A percentile compares a stretch with the other conserved stretches of the same genome.
Evolutionary conservation across 2,888 invertebrate genomes (phyloP).

Genomic region (Agrotis exclamationis): DNA sequence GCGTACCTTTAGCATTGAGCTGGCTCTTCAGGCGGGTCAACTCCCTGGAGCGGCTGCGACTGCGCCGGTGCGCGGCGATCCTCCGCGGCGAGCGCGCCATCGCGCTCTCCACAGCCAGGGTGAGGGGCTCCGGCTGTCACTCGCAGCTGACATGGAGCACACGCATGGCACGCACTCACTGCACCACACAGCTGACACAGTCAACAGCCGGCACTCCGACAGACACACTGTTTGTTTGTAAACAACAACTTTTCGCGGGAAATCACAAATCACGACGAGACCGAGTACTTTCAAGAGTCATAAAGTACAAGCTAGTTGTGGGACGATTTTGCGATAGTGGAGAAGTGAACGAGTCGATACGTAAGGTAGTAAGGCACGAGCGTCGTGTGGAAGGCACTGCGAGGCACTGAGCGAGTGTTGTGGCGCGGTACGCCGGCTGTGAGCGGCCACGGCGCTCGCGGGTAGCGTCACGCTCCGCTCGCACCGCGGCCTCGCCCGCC

Average conservation of each 20-base stretch:
- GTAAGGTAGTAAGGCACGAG: conserved; percentile 75
- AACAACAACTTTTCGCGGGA: conserved; percentile 65
- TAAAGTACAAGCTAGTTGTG: conserved; percentile 54
- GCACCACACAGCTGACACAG: conserved; percentile 61
- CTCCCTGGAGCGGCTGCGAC: conserved; percentile 83
- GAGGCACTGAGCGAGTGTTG: conserved; percentile 74
- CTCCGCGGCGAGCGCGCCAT: conserved; percentile 88
- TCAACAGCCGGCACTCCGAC: conserved; percentile 42
- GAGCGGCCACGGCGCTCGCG: conserved; percentile 47
- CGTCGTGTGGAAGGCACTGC: conserved; percentile 78
- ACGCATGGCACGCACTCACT: conserved; percentile 56
- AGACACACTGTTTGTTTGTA: conserved; percentile 63
- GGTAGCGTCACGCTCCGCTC: conserved; percentile 37
- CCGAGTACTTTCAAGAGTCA: conserved; percentile 42
- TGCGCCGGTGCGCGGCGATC: conserved; percentile 81
- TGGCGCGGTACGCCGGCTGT: conserved; percentile 36
- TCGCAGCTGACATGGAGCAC: conserved; percentile 33
- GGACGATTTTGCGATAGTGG: conserved; percentile 42
- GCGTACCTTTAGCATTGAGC: conserved; percentile 84
- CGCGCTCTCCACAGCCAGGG: conserved; percentile 51
- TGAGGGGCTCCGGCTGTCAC: conserved; percentile 42
- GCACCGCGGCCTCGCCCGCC: conserved; percentile 48
- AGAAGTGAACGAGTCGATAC: conserved; percentile 46
- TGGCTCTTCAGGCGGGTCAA: conserved; percentile 82
- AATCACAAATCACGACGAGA: conserved; percentile 51